These are phyloP conservation scores for Acanthurus tractus DNA, from an alignment of 2,797 vertebrate species.

Conservation along the genomic window DNA sequence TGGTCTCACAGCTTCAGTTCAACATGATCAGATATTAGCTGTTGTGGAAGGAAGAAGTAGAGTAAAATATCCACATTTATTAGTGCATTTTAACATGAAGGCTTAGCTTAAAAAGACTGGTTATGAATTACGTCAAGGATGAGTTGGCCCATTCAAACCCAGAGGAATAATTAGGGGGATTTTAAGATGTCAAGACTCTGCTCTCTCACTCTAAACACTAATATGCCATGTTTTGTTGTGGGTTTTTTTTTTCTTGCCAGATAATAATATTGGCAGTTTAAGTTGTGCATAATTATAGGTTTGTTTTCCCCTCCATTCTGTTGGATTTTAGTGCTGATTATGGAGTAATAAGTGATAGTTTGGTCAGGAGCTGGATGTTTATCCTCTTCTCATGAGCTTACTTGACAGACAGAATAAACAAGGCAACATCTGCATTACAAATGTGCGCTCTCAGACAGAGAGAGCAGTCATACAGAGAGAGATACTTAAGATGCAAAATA, in stretches of 20 bases:
- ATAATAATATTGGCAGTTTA: conserved; percentile 16
- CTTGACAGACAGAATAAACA: conserved; percentile 47
- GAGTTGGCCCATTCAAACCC: neutral
- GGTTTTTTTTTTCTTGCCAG: neutral
- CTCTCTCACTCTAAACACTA: neutral
- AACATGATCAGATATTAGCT: conserved; percentile 14
- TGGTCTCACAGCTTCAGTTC: conserved; percentile 15
- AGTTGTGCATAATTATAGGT: conserved; percentile 1
- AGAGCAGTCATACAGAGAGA: conserved; percentile 25
- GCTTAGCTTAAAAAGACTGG: neutral
- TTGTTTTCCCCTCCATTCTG: neutral
- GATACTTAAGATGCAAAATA: conserved; percentile 44
- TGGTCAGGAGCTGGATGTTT: conserved; percentile 23
- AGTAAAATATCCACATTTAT: neutral
- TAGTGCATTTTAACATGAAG: conserved; percentile 9
- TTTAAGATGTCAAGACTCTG: conserved; percentile 14
- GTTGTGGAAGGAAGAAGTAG: neutral
- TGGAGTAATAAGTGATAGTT: conserved; percentile 10
- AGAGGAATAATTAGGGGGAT: conserved; percentile 9
- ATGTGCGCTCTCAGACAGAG: conserved; percentile 21
- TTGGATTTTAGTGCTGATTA: conserved; percentile 12
- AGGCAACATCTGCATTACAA: conserved; percentile 52
- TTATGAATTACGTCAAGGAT: neutral
- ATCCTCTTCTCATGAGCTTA: conserved; percentile 25
- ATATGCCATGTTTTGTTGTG: neutral